Evolutionary conservation across 1,140 invertebrate species (phyloP).

Genomic region (Brachystomella parvula): DNA sequence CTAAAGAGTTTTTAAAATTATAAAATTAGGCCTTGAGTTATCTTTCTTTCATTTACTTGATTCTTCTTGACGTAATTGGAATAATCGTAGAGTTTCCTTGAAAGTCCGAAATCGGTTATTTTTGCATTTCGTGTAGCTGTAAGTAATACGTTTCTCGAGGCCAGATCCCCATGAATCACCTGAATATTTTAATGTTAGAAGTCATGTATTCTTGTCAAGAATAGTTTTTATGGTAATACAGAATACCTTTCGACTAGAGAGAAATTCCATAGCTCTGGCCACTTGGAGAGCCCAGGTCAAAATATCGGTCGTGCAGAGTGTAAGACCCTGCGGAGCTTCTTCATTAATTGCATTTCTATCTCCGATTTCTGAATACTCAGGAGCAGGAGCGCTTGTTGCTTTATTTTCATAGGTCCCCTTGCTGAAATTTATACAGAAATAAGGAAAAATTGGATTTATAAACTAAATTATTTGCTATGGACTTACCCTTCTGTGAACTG

Average conservation of each 20-base stretch:
- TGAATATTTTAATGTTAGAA: not conserved
- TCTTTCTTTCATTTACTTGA: not conserved
- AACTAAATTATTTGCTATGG: not conserved
- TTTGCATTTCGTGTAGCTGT: not conserved
- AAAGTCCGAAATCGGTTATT: slow-evolving; percentile 6
- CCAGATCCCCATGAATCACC: slow-evolving; percentile 9
- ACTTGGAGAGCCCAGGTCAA: not conserved
- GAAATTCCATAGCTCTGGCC: slow-evolving; percentile 1
- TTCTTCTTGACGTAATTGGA: slow-evolving; percentile 12
- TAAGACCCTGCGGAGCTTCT: too few species aligned
- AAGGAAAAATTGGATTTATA: not conserved
- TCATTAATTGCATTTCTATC: not conserved
- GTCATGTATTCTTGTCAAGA: not conserved
- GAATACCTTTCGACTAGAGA: not conserved
- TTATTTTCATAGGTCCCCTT: slow-evolving; percentile 1
- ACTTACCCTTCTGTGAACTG: not conserved
- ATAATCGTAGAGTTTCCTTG: slow-evolving; percentile 7
- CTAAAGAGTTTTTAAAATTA: not conserved
- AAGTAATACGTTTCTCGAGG: slow-evolving; percentile 3
- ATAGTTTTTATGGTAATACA: too few species aligned
- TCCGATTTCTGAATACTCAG: not conserved
- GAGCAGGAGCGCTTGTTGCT: not conserved
- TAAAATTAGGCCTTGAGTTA: not conserved
- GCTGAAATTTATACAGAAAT: not conserved
- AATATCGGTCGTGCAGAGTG: not conserved